A percentile compares a stretch with the other conserved stretches of the same genome.
These are phyloP conservation scores for Loripinus fragilis DNA, from an alignment of 2,888 invertebrate genomes.

Conservation along the genomic window DNA sequence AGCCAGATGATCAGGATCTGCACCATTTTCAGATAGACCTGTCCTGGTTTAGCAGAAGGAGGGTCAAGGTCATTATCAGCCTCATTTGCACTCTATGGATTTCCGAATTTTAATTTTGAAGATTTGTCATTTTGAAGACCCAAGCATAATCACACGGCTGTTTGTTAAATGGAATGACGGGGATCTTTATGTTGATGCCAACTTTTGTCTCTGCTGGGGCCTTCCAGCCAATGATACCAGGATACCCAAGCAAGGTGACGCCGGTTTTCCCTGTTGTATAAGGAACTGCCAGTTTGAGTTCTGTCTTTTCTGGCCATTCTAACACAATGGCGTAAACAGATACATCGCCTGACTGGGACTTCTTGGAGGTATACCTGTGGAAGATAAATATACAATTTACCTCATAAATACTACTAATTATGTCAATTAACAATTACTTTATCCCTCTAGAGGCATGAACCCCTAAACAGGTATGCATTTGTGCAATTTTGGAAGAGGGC, in stretches of 20 bases:
- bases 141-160: slow-evolving; percentile 72
- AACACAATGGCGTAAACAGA: slow-evolving; percentile 88
- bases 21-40: too few species aligned
- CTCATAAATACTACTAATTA: too few species aligned
- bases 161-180: slow-evolving; percentile 62
- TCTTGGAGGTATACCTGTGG: slow-evolving; percentile 76
- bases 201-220: slow-evolving; percentile 11
- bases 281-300: slow-evolving; percentile 85
- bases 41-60: too few species aligned
- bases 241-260: slow-evolving; percentile 85
- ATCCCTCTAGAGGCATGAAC: too few species aligned
- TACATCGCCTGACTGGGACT: slow-evolving; percentile 36
- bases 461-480: too few species aligned
- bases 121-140: slow-evolving; percentile 67
- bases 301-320: slow-evolving; percentile 88
- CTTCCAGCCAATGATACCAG: slow-evolving; percentile 48
- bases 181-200: slow-evolving; percentile 71
- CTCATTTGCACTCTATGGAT: too few species aligned
- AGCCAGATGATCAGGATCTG: too few species aligned
- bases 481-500: too few species aligned
- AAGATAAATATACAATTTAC: too few species aligned
- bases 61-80: too few species aligned
- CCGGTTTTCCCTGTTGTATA: slow-evolving; percentile 74
- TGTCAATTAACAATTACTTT: too few species aligned
- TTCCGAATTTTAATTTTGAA: slow-evolving; percentile 2